phyloP scores from a whole-genome alignment of 2,888 invertebrate species.

The Sphaerophoria taeniata region DNA sequence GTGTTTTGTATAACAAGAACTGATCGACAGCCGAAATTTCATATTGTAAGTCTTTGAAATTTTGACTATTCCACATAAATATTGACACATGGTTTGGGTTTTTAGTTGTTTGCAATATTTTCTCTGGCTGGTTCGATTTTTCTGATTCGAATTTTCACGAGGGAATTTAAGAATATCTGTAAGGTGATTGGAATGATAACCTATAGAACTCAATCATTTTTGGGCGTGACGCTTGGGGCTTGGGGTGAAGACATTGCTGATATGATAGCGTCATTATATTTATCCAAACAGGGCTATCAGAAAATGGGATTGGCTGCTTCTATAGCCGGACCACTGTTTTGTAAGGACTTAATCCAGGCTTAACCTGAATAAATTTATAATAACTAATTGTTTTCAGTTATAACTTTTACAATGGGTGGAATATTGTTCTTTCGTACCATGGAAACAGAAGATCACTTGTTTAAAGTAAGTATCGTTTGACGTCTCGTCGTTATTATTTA shows the following conservation, averaged over 20 bases:
- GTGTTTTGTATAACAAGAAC: slow-evolving; percentile 75
- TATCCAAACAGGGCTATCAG: slow-evolving; percentile 86
- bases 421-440: slow-evolving; percentile 64
- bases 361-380: not conserved
- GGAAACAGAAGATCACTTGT: not conserved
- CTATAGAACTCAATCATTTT: slow-evolving; percentile 84
- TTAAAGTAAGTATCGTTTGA: slow-evolving; percentile 10
- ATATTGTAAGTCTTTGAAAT: slow-evolving; percentile 75
- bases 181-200: slow-evolving; percentile 85
- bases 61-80: slow-evolving; percentile 16
- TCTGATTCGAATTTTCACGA: slow-evolving; percentile 86
- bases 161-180: slow-evolving; percentile 85
- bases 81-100: slow-evolving; percentile 17
- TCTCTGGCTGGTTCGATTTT: slow-evolving; percentile 81
- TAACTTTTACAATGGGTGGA: slow-evolving; percentile 72
- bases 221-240: slow-evolving; percentile 86
- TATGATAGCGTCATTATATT: slow-evolving; percentile 84
- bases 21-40: slow-evolving; percentile 76
- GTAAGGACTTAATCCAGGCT: slow-evolving; percentile 79
- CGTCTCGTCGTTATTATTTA: not conserved
- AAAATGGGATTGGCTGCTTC: slow-evolving; percentile 88
- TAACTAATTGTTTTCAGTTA: slow-evolving; percentile 54
- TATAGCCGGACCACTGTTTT: slow-evolving; percentile 88
- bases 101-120: slow-evolving; percentile 75
- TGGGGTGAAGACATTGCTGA: slow-evolving; percentile 86